Evolutionary conservation across 1,140 invertebrate genomes (phyloP), one percentile per base, ranked within the genome.

Genomic region (Drosophila orosa): DNA sequence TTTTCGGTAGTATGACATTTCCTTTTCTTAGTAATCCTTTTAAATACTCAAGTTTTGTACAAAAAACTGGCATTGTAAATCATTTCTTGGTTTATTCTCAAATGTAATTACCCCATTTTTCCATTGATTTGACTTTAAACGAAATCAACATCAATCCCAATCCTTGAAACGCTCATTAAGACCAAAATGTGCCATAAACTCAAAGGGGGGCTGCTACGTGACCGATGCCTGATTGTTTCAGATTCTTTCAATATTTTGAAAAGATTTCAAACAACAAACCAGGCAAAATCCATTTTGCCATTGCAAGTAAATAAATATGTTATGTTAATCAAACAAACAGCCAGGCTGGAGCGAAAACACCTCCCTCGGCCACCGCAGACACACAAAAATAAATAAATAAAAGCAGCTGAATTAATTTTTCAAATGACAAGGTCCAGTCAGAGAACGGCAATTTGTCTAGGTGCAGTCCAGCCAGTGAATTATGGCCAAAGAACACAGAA

Each of bases 381-480:
- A 52, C 24, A 27, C 17, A 15, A 15, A 33, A 39, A 62, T 31
- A 74, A 73, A 73, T 47, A 61, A 55, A 54, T 47, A 54, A 59
- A 42, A 10, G 31, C 29, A 19, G 0, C 31, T 9, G 19, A 54
- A 35, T 35, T 5, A 35, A 37, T 72, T 72, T 63, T 60, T 71
- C 19, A 40, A 77, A 78, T 57, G 63, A 76, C 58, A 74, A 74
- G 59, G 48, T 56, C 56, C 62, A 57, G 33, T 57, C 39, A 9
- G 31, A 27, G 33, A 44, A 37, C 24, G 31, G 40, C 66, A 48
- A 72, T 71, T 74, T 74, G 72, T 65, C 71, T 74, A 74, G 48
- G 29, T 74, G 71, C 50, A 74, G 44, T 62, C 72, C 72, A 74
- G 50, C n/a, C 48, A 57, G 74, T 74, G 44, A 74, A 56, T 48